Evolutionary conservation across 2,888 invertebrate genomes (phyloP), one percentile per base, ranked within the genome.

Genomic region (Hirtodrosophila duncani): DNA sequence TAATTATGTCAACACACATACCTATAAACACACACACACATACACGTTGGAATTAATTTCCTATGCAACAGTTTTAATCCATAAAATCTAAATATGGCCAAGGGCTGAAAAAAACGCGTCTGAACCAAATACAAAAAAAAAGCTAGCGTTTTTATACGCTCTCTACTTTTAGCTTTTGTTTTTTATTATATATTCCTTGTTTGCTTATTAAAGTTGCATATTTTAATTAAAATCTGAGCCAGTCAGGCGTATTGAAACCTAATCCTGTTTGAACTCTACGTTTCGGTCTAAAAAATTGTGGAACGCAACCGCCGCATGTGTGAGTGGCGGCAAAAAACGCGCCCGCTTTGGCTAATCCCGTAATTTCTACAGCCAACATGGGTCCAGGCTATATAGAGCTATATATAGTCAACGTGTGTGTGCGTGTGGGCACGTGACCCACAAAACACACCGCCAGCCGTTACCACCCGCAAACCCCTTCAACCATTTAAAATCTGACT

Each of bases 291-390:
- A n/a, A n/a, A n/a, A n/a, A n/a, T n/a, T n/a, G n/a, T n/a, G n/a
- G n/a, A n/a, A n/a, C n/a, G n/a, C n/a, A n/a, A n/a, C n/a, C n/a
- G n/a, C n/a, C 18, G 17, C 23, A 31, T n/a, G n/a, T 7, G 23
- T n/a, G 16, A n/a, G 13, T 33, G 48, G 14, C 36, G 46, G 57
- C 45, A 78, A 81, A 79, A 81, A 78, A 69, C 49, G 34, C 43
- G 26, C 41, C 20, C 52, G 31, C 53, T 26, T 16, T 23, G 33
- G 46, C 72, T 81, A 81, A 81, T 81, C 80, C 75, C 61, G 67
- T 81, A 81, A 81, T 81, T 82, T 81, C 68, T 68, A 81, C 65
- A 45, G 68, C 67, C 70, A 81, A 81, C 81, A 80, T 37, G 30
- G 31, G 27, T 10, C 34, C 23, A 51, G 36, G 45, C 44, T 20